These are phyloP conservation scores for Drosophila differens DNA, from an alignment of 2,888 invertebrate species.

Conservation along the genomic window DNA sequence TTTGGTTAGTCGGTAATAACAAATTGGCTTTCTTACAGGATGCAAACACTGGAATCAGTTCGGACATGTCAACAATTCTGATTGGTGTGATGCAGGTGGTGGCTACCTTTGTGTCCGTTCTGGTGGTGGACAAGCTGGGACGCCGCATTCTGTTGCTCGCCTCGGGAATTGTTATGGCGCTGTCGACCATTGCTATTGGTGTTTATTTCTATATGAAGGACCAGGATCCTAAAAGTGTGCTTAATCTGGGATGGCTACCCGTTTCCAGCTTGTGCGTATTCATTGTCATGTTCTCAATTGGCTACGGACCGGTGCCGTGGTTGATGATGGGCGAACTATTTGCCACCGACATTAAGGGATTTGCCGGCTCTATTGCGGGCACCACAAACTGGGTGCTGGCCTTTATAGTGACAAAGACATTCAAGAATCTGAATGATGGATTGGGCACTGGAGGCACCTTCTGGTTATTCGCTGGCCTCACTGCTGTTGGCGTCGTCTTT, in stretches of 20 bases:
- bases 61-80: conserved; percentile 90
- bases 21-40: conserved; percentile 51
- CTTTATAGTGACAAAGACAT: conserved; percentile 92
- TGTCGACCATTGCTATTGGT: conserved; percentile 90
- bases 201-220: conserved; percentile 88
- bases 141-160: conserved; percentile 90
- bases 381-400: conserved; percentile 93
- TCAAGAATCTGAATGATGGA: conserved; percentile 86
- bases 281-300: conserved; percentile 92
- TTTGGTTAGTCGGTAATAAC: not conserved
- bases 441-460: conserved; percentile 89
- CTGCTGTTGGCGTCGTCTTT: conserved; percentile 88
- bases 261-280: conserved; percentile 90
- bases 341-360: conserved; percentile 91
- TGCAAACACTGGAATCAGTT: conserved; percentile 86
- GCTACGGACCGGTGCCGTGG: conserved; percentile 93
- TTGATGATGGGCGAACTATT: conserved; percentile 93
- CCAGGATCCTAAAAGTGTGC: conserved; percentile 83
- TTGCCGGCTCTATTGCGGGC: conserved; percentile 91
- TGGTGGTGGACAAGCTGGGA: conserved; percentile 93
- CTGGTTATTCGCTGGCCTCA: conserved; percentile 90
- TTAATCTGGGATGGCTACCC: conserved; percentile 90
- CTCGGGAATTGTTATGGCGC: conserved; percentile 90
- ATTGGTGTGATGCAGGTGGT: conserved; percentile 93
- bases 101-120: conserved; percentile 89